phyloP scores from a whole-genome alignment of 2,113 vertebrate species.

The Vidua chalybeata region DNA sequence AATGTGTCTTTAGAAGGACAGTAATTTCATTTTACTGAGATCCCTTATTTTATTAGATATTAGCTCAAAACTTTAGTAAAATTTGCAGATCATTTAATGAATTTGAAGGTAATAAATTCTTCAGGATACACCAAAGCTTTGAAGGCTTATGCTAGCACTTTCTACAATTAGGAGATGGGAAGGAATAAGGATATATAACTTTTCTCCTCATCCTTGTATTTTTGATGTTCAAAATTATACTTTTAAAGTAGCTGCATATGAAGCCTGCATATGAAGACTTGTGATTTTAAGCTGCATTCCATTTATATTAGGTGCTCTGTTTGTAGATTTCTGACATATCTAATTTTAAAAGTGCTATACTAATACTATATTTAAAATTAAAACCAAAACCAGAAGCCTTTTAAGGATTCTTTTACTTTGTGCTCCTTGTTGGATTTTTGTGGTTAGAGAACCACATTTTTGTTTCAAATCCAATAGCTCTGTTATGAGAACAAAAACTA shows the following conservation, averaged over 20 bases:
- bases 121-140: not conserved
- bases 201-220: not conserved
- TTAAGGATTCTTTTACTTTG: conserved; percentile 45
- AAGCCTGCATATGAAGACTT: not conserved
- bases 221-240: not conserved
- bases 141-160: not conserved
- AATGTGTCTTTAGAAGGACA: not conserved
- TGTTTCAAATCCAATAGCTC: conserved; percentile 37
- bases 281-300: not conserved
- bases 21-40: not conserved
- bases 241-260: not conserved
- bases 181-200: not conserved
- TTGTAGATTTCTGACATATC: not conserved
- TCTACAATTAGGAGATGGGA: not conserved
- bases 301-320: not conserved
- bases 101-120: not conserved
- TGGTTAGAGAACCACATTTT: conserved; percentile 48
- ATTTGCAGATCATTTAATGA: not conserved
- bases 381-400: conserved; percentile 4
- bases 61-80: not conserved
- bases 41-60: not conserved
- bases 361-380: conserved; percentile 34
- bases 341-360: conserved; percentile 3
- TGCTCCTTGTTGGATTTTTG: conserved; percentile 44
- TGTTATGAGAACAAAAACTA: conserved; percentile 35